Base-by-base conservation (phyloP, 2,797 vertebrate genomes). In the Chaetophractus vellerosus region DNA sequence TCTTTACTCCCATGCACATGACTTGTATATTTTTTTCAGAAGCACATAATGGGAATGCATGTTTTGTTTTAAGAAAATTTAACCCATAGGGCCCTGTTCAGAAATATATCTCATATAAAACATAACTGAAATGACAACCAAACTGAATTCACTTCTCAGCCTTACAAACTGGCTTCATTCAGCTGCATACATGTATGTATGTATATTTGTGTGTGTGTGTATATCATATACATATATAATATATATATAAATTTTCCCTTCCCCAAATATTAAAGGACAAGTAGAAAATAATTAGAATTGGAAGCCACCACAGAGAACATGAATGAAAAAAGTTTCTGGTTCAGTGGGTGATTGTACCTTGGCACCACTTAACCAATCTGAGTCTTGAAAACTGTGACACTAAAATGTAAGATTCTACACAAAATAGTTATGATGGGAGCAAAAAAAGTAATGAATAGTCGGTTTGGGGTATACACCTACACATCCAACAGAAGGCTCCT, bases 21-120 rank as follows among this genome's bases (percentile, higher is more conserved):
- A 95, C 3, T 6, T 88, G 15, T 23, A 57, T 23, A 71, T 69
- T 83, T 41, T 94, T 96, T 89, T 91, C 5, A 88, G 88, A 96
- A 96, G 9, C 26, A 81, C 15, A 0, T 45, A 92, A 91, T 36
- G 74, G 38, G 23, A 94, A 6, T 33, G 4, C 92, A 93, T 76
- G 21, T 79, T 95, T 96, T 93, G 36, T 66, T 98, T 96, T 93
- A 96, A 95, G 76, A 45, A 94, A 97, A 88, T 38, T 88, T 55
- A 61, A 59, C 41, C 64, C 14, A 57, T 5, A 63, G 66, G 78
- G 5, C 38, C 15, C 92, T 90, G 24, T 75, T 91, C 38, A 88
- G 63, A 68, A 84, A 14, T 26, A 71, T 21, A 74, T 36, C 8
- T 90, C 88, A 90, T 36, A 71, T 50, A 85, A 55, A 75, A 76